A percentile compares a stretch with the other conserved stretches of the same genome.
Evolutionary conservation across 1,140 invertebrate species (phyloP).

Genomic region (Himalopsyche phryganea): DNA sequence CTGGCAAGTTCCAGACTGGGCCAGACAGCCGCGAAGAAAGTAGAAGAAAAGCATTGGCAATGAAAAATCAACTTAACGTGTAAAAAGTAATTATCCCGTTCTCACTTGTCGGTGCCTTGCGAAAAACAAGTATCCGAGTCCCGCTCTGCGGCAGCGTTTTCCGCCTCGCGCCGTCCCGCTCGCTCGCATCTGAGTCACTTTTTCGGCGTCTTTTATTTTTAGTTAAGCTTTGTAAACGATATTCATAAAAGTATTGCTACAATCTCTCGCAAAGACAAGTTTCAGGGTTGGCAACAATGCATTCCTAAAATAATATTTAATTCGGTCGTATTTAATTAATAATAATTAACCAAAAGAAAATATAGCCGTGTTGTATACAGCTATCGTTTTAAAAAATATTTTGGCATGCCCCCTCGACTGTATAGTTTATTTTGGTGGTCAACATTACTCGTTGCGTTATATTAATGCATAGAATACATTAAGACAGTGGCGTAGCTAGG

Average conservation of each 20-base stretch:
- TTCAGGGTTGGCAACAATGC: too few species aligned
- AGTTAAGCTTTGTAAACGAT: constrained; percentile 19
- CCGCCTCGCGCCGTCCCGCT: background rate
- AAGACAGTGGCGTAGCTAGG: too few species aligned
- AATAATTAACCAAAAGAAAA: too few species aligned
- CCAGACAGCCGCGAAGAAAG: constrained; percentile 1
- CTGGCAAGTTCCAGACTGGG: background rate
- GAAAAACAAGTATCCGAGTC: background rate
- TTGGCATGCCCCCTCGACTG: too few species aligned
- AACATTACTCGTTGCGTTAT: too few species aligned
- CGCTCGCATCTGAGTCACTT: background rate
- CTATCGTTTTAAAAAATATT: too few species aligned
- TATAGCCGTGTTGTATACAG: too few species aligned
- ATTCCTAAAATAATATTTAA: too few species aligned
- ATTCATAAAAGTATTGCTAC: constrained; percentile 12
- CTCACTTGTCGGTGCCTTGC: constrained; percentile 10
- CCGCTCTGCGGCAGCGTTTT: background rate
- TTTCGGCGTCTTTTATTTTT: constrained; percentile 5
- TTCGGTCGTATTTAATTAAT: too few species aligned
- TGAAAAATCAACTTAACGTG: constrained; percentile 30
- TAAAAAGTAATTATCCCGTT: constrained; percentile 29
- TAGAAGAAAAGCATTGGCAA: constrained; percentile 28
- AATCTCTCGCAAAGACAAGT: background rate
- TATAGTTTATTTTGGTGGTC: too few species aligned
- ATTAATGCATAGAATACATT: too few species aligned